Evolutionary conservation across 2,113 vertebrate genomes (phyloP), one percentile per base, ranked within the genome.

Genomic region (Gymnocephalus cernua): DNA sequence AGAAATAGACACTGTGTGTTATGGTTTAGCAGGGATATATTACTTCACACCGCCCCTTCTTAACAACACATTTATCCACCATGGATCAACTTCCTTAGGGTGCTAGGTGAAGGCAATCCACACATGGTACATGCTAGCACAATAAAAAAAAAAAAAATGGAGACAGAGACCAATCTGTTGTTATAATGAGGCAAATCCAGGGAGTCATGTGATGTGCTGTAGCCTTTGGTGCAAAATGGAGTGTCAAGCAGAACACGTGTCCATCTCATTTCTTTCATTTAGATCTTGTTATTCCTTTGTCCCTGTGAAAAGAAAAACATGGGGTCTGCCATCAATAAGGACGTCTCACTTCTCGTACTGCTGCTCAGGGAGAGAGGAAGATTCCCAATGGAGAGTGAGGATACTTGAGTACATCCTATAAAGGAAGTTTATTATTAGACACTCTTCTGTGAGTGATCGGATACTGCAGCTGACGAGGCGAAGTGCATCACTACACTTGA

Each of bases 401-500:
- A 70, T 23, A 32, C 58, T 69, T 14, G 53, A 82, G 73, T 41
- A 41, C 25, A 18, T 71, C 66, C 12, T 54, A 23, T 32, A 32
- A 61, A 61, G 25, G 19, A 35, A 44, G 68, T 78, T n/a, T 70
- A 65, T 74, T 78, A 79, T 69, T 54, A 69, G 58, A 50, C 14
- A 23, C 23, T 65, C 23, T 64, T 35, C 45, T 32, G 45, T 71
- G 50, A 44, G 58, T 48, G 51, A 79, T 35, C 44, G 50, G 32
- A 68, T 10, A n/a, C 67, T 54, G 74, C 53, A 67, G 72, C 27
- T 76, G 64, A 41, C 18, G 29, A 65, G 25, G 53, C 18, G 0
- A 62, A 13, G 48, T 25, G n/a, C 32, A 64, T 27, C 21, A 1
- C 71, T 18, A 32, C 7, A 18, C 74, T 50, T 16, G 19, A 50